A percentile compares a stretch with the other conserved stretches of the same genome.
Evolutionary conservation across 2,888 invertebrate species (phyloP).

Genomic region (Cosmia trapezina): DNA sequence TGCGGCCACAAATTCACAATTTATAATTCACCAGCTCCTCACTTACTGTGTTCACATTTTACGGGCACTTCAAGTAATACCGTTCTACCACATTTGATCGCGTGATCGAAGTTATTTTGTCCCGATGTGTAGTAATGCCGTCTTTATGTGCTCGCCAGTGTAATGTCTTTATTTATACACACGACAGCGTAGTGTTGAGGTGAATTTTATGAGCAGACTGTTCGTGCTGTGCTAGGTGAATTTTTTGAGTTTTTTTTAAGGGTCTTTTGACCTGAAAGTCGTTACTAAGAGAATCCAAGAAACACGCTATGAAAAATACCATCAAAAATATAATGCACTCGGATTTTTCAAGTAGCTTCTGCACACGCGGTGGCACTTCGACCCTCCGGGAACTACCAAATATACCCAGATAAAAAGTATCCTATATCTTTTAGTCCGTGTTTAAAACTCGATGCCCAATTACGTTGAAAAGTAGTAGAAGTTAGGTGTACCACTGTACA

Average conservation of each 20-base stretch:
- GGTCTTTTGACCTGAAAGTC: conserved; percentile 2
- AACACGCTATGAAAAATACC: not conserved
- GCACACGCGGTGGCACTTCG: not conserved
- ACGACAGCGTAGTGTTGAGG: conserved; percentile 47
- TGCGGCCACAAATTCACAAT: conserved; percentile 46
- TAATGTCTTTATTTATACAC: conserved; percentile 74
- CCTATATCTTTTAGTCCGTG: no score
- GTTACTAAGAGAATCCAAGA: not conserved
- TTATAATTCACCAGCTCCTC: conserved; percentile 49
- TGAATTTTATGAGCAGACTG: conserved; percentile 46
- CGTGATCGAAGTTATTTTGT: conserved; percentile 75
- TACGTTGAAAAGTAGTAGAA: no score
- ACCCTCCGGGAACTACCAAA: not conserved
- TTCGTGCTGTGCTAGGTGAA: conserved; percentile 35
- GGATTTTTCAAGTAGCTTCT: not conserved
- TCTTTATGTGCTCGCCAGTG: conserved; percentile 64
- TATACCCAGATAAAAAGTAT: not conserved
- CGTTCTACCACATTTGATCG: conserved; percentile 63
- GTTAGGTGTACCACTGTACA: no score
- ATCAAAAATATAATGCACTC: not conserved
- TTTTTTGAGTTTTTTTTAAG: conserved; percentile 13
- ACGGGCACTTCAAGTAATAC: conserved; percentile 61
- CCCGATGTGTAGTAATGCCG: conserved; percentile 63
- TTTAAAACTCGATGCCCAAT: no score
- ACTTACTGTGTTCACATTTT: conserved; percentile 56